Base-by-base conservation (phyloP, 2,888 invertebrate species). In the Empis livida region DNA sequence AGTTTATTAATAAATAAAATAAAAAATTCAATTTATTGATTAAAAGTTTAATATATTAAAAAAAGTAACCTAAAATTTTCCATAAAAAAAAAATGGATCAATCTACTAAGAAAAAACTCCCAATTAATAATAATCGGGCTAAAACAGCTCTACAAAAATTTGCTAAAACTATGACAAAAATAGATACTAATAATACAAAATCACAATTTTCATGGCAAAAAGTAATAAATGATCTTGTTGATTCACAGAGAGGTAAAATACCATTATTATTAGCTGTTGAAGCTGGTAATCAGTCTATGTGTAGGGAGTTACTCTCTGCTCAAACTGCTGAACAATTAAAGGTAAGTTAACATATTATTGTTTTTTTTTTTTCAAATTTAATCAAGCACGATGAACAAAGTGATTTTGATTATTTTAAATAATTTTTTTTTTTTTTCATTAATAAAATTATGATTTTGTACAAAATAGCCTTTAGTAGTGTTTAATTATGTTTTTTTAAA, bases 281-380 rank as follows among this genome's bases (percentile, higher is more conserved):
- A 71, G 87, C 89, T 27, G 95, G 95, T 46, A 96, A 95, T 73
- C 86, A 92, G 71, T 87, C 90, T 55, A 93, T 95, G 80, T 90
- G 91, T 65, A 82, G 92, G 55, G 94, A 96, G 71, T 78, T 99
- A 46, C 77, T 99, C 55, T 80, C 85, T 60, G 82, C 86, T 59
- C 85, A 87, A 71, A 84, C 89, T 45, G 81, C 86, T 44, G 89
- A 90, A 61, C 95, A 96, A 73, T 76, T 94, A 42, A 82, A 82
- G 76, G 79, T 79, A 66, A 41, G 27, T 41, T 35, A 6, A 5
- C 20, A 27, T 8, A 27, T 27, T 6, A 8, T 27, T 27, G 9
- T 27, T 27, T 8, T 27, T 8, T 27, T 8, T 27, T n/a, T n/a
- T n/a, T 20, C 3, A 20, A 27, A 27, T 27, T 27, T 27, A 27